Evolutionary conservation across 1,140 invertebrate species (phyloP), one percentile per base, ranked within the genome.

Genomic region (Pseudomyrmex sp.): DNA sequence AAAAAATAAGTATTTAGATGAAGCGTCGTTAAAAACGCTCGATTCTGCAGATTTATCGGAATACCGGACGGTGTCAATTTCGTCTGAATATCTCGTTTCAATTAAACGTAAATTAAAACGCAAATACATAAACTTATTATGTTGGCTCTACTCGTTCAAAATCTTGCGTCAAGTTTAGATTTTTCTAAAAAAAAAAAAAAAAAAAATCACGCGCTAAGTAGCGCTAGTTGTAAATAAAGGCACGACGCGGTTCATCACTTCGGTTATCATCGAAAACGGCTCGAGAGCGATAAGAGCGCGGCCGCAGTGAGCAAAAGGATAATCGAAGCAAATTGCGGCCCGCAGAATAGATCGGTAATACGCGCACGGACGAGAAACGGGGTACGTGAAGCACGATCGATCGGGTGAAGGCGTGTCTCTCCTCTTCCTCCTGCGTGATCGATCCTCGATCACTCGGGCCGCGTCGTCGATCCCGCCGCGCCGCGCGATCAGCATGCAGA

Each of bases 401-500:
- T 82, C 79, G 79, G 35, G 58, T 9, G 50, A 50, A 73, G 86
- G 85, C 82, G 87, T 88, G 85, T 75, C 76, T 44, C 76, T 44
- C 76, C 56, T 72, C 66, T 70, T 59, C 15, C n/a, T 61, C 13
- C 65, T 23, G 56, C 74, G 82, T 76, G 85, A 88, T 88, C 75
- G 75, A 74, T 84, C 65, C 61, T 82, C 75, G 74, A 87, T 85
- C 82, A 54, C 58, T 84, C 74, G 69, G 61, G 82, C 61, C 74
- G 73, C 73, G 74, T 85, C 77, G 85, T 90, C 88, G 88, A 86
- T 85, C 75, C 18, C 44, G 79, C 58, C 46, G 76, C 76, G 61
- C 61, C 44, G 18, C 46, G 18, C 46, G 83, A 88, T 90, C 76
- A 82, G 74, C 76, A 92, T 93, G 90, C 92, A 84, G 88, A 90